These are phyloP conservation scores for Vombatus ursinus DNA, from an alignment of 2,113 vertebrate genomes.

Conservation along the genomic window DNA sequence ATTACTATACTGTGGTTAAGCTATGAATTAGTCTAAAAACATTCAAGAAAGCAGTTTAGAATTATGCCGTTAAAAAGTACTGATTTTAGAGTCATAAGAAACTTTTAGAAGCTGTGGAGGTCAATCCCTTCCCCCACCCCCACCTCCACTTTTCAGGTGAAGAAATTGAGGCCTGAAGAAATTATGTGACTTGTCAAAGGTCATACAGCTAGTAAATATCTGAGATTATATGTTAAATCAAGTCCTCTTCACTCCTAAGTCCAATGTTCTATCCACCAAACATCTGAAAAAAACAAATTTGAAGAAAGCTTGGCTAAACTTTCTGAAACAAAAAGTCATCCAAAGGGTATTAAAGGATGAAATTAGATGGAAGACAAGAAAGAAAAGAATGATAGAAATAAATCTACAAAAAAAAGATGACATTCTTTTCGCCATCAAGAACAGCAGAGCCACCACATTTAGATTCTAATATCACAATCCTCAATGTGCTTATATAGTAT, in stretches of 20 bases:
- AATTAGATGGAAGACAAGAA: background rate
- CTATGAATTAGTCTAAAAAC: no score
- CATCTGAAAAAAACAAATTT: background rate
- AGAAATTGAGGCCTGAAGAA: background rate
- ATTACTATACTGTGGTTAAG: no score
- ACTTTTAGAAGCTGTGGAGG: background rate
- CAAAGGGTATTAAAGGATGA: background rate
- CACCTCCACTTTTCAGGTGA: background rate
- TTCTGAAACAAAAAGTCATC: background rate
- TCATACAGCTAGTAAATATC: background rate
- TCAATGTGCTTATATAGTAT: background rate
- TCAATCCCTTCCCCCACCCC: background rate
- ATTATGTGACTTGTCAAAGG: background rate
- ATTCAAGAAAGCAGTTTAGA: no score
- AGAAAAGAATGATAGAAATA: background rate
- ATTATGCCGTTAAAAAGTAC: no score
- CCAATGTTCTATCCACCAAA: background rate
- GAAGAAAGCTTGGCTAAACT: background rate
- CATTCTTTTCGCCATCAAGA: background rate
- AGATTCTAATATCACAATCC: background rate
- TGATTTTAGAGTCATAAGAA: background rate
- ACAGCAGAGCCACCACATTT: background rate
- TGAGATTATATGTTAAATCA: background rate
- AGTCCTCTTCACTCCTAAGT: background rate
- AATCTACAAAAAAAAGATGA: background rate